These are phyloP conservation scores for western clawed frog (Xenopus tropicalis) DNA, from an alignment of 2,113 vertebrate species.

Conservation along the genomic window DNA sequence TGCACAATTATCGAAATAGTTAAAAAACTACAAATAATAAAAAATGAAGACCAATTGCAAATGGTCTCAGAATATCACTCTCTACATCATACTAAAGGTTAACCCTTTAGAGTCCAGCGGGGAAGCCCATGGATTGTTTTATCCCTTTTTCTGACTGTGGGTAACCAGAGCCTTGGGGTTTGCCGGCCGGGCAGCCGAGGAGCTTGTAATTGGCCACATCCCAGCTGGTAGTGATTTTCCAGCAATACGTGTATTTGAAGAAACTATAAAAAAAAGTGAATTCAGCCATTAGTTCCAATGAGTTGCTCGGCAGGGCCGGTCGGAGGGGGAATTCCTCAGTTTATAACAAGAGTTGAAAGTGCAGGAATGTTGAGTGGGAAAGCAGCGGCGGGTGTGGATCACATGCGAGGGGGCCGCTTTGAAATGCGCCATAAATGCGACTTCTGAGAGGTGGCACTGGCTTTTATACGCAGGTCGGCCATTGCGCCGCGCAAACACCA, in stretches of 20 bases:
- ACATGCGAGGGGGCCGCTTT: slow-evolving; percentile 30
- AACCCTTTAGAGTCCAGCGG: too few species aligned
- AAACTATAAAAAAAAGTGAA: slow-evolving; percentile 30
- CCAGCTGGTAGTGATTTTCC: too few species aligned
- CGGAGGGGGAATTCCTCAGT: slow-evolving; percentile 7
- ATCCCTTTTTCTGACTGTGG: too few species aligned
- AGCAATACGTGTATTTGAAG: slow-evolving; percentile 27
- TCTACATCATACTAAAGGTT: too few species aligned
- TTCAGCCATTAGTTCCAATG: slow-evolving; percentile 36
- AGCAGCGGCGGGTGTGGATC: slow-evolving; percentile 30
- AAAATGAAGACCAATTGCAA: too few species aligned
- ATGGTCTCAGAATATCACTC: too few species aligned
- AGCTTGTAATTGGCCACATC: too few species aligned
- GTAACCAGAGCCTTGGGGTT: too few species aligned
- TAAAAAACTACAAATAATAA: too few species aligned
- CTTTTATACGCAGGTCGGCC: slow-evolving; percentile 34
- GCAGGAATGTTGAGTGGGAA: slow-evolving; percentile 10
- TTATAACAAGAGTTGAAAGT: slow-evolving; percentile 4
- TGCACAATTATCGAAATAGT: too few species aligned
- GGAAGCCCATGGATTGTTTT: too few species aligned
- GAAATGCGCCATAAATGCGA: slow-evolving; percentile 27
- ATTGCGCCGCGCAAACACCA: slow-evolving; percentile 29
- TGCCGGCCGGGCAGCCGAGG: too few species aligned
- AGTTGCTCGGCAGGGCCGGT: slow-evolving; percentile 27
- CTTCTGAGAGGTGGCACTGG: slow-evolving; percentile 20